Evolutionary conservation across 2,888 invertebrate species (phyloP), one percentile per base, ranked within the genome.

Genomic region (Odiellus spinosus): DNA sequence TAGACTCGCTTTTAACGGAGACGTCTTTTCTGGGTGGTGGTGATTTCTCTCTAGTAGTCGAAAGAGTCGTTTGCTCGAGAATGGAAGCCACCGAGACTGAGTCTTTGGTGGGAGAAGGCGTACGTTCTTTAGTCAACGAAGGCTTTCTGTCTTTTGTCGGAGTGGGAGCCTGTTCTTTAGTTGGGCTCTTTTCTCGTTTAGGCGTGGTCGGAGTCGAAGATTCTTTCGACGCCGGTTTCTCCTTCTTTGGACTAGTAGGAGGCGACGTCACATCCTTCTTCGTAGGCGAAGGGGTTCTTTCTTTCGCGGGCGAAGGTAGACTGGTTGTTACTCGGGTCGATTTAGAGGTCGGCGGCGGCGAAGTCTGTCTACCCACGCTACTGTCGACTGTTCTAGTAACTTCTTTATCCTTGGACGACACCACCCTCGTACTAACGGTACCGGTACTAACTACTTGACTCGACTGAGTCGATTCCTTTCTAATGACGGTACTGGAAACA

Each of bases 121-220:
- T 38, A 10, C 38, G 15, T 11, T 38, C 38, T 2, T 32, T 42
- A 19, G 2, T 42, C 19, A 32, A 1, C 14, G 21, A 26, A 10
- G 42, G 42, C 4, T 42, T 32, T 42, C 32, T 42, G 19, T 20
- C 42, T 42, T 32, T 32, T 15, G 3, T 42, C 18, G 42, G 20
- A 18, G 15, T 15, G 15, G 38, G 38, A 15, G 15, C 17, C 18
- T 14, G 15, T 38, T 38, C 38, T 38, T 38, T 38, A 38, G n/a
- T 38, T 10, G 4, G n/a, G 15, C 17, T 17, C 17, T 15, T 15
- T 38, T 38, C 18, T 38, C 18, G 38, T 38, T 38, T 38, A 26
- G 15, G 18, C 14, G 18, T 42, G 42, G 42, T 26, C 15, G 42
- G 42, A 38, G 38, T 17, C 15, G 38, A 38, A 10, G 15, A 17